Evolutionary conservation across 1,140 invertebrate genomes (phyloP), one percentile per base, ranked within the genome.

Genomic region (Trichomalopsis sarcophagae): DNA sequence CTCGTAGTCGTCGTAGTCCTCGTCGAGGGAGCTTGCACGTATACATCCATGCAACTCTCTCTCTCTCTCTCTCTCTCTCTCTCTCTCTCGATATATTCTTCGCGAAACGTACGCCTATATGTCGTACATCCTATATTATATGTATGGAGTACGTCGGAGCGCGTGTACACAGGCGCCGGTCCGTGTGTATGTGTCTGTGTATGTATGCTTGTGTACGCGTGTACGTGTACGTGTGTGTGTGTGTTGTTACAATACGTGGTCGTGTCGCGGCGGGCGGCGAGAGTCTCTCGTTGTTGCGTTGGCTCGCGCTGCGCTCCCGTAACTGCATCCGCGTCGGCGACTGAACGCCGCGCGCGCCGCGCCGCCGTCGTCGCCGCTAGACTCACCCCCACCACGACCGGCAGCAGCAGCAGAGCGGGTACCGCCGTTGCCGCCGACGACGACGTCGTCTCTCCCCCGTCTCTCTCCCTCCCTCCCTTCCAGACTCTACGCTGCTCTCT

Each of bases 261-360:
- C 40, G 79, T 75, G 30, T 74, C 68, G 68, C 47, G 73, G 44
- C 69, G 55, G 81, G 82, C 73, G 81, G 55, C 81, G 36, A 84
- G 36, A 84, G 76, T 73, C 66, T 88, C 87, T 88, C 87, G 90
- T 90, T 40, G 91, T 91, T 92, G 92, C 91, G 91, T 92, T 92
- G 90, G 91, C 92, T 92, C 92, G 92, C 92, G 92, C 92, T 93
- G 92, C 92, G 92, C 92, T 93, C 92, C 92, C 92, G 92, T 93
- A 93, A 93, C 92, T 93, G 92, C 92, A 93, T 93, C 91, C 92
- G 91, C 90, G 91, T 91, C 90, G 87, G 87, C 88, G 77, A 83
- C 81, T 79, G 81, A 86, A 44, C 66, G 81, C 81, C 74, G 68
- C 81, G 81, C 80, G 81, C 84, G 33, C 90, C 91, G 91, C 92